Evolutionary conservation across 1,140 invertebrate species (phyloP), one percentile per base, ranked within the genome.

Genomic region (Drosophila simulans): DNA sequence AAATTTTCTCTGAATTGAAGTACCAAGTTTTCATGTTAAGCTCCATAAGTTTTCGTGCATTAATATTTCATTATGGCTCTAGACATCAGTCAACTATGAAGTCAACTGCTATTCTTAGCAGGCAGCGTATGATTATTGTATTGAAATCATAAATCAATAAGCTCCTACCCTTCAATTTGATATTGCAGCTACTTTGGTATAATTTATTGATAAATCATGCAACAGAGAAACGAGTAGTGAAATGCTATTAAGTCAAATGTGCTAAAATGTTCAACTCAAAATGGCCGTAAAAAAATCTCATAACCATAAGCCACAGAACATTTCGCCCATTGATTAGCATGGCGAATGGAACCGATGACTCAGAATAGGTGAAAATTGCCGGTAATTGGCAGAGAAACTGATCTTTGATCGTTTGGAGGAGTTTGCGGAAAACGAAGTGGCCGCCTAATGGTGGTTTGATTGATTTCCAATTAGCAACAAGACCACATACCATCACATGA

Each of bases 401-500:
- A 34, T 52, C 60, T 58, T 48, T 53, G 56, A 51, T 59, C 15
- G n/a, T 34, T 11, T 46, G 34, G 46, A 40, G 13, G 46, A 49
- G 59, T 42, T 35, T 35, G 22, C 15, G n/a, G 13, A 49, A 5
- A 54, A 13, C 45, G 51, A 43, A 37, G 31, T 8, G 4, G 10
- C 53, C 25, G 13, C 20, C 74, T 85, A 85, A 85, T 85, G 77
- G 77, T 58, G 37, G 48, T 71, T 68, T 83, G 84, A 88, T 88
- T 89, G 83, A 89, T 73, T 89, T 89, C 65, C 71, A 89, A 88
- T 88, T 88, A 88, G 75, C 83, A 69, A 22, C 27, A 20, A 42
- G 35, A 17, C 54, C 20, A 20, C 46, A 68, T 27, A 34, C 70
- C 56, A 88, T 88, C 84, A 88, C 85, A 90, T 88, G 84, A 83